Evolutionary conservation across 1,140 invertebrate species (phyloP).

Genomic region (Zaprionus capensis): DNA sequence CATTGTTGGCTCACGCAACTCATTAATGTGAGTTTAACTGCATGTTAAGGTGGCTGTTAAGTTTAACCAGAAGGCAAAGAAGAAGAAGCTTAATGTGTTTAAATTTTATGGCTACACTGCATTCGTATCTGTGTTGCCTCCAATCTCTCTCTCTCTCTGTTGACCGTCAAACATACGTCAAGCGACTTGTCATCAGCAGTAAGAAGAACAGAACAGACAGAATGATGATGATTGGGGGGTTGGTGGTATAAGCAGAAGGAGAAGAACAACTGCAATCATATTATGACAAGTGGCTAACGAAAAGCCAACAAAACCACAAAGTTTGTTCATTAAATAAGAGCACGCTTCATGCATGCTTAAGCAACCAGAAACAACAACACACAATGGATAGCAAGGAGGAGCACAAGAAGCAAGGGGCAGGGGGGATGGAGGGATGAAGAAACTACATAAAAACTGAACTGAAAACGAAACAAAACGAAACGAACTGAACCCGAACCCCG

Average conservation of each 20-base stretch:
- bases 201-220: background rate
- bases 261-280: slow-evolving; percentile 35
- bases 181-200: slow-evolving; percentile 12
- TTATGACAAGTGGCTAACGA: slow-evolving; percentile 52
- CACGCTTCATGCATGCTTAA: slow-evolving; percentile 75
- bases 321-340: slow-evolving; percentile 71
- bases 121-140: background rate
- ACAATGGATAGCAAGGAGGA: background rate
- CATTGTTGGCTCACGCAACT: background rate
- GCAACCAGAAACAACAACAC: slow-evolving; percentile 29
- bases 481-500: slow-evolving; percentile 24
- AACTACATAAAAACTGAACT: slow-evolving; percentile 16
- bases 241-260: background rate
- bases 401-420: background rate
- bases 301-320: slow-evolving; percentile 58
- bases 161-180: slow-evolving; percentile 11
- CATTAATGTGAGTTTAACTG: slow-evolving; percentile 8
- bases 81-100: slow-evolving; percentile 2
- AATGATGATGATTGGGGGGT: background rate
- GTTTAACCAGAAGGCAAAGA: background rate
- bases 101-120: slow-evolving; percentile 9
- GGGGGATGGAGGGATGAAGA: background rate
- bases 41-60: slow-evolving; percentile 14
- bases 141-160: background rate
- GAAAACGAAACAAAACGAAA: slow-evolving; percentile 11